phyloP scores from a whole-genome alignment of 1,140 invertebrate genomes.

The Drosophila ambigua region DNA sequence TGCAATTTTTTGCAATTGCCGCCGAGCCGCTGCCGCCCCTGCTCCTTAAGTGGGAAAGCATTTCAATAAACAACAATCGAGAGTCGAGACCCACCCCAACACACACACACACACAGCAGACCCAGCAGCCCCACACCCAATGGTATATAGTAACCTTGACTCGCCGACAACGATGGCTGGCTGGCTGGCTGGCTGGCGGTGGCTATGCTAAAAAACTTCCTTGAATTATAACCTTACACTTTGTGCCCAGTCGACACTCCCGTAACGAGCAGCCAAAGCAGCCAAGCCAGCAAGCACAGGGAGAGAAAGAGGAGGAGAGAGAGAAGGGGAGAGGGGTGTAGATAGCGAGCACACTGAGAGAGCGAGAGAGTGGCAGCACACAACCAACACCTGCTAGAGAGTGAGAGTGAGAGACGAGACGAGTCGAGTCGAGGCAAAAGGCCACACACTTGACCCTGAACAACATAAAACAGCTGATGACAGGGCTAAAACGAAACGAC shows the following conservation, averaged over 20 bases:
- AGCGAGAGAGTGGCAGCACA: too few species aligned
- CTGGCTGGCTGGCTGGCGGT: too few species aligned
- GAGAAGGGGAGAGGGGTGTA: too few species aligned
- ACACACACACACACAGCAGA: too few species aligned
- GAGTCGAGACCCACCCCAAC: too few species aligned
- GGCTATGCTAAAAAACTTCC: conserved; percentile 64
- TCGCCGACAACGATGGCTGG: conserved; percentile 4
- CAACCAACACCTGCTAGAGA: not conserved
- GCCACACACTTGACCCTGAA: conserved; percentile 74
- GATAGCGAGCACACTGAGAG: too few species aligned
- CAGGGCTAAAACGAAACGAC: conserved; percentile 37
- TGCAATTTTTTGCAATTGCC: conserved; percentile 41
- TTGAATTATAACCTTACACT: conserved; percentile 62
- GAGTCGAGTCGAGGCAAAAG: conserved; percentile 24
- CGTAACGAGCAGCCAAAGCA: too few species aligned
- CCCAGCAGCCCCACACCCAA: too few species aligned
- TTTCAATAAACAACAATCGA: conserved; percentile 55
- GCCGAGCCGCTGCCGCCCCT: too few species aligned
- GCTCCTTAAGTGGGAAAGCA: conserved; percentile 20
- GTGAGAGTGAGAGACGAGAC: not conserved
- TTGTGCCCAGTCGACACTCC: not conserved
- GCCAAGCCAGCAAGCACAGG: not conserved
- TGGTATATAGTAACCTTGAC: conserved; percentile 54
- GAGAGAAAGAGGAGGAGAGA: not conserved
- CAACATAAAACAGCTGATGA: conserved; percentile 80